Evolutionary conservation across 2,888 invertebrate species (phyloP).

Genomic region (Mesoligia furuncula): DNA sequence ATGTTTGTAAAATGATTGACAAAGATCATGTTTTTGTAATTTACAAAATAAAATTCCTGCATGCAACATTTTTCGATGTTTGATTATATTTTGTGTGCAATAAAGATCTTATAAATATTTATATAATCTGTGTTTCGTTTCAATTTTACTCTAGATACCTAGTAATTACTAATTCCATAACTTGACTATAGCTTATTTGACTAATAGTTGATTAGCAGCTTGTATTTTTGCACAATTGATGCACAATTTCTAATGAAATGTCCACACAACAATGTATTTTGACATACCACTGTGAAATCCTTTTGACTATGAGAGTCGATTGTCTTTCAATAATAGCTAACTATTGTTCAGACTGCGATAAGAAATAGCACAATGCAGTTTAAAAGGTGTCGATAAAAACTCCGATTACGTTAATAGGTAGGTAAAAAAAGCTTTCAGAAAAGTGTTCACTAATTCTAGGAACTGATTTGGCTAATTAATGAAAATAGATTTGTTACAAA

Average conservation of each 20-base stretch:
- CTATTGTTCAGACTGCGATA: constrained; percentile 59
- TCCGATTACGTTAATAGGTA: constrained; percentile 18
- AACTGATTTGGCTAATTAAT: constrained; percentile 15
- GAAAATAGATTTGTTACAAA: constrained; percentile 13
- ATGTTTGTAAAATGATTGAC: constrained; percentile 15
- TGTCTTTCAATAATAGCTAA: constrained; percentile 60
- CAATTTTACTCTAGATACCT: not conserved
- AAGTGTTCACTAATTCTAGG: constrained; percentile 2
- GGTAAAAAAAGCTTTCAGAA: constrained; percentile 2
- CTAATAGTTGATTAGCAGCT: not conserved
- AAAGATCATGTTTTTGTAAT: not conserved
- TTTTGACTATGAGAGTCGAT: constrained; percentile 56
- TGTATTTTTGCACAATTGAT: constrained; percentile 18
- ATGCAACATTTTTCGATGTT: not conserved
- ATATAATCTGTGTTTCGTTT: not conserved
- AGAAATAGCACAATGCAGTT: constrained; percentile 61
- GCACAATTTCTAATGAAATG: constrained; percentile 51
- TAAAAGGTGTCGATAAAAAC: constrained; percentile 48
- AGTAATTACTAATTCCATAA: not conserved
- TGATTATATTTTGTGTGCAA: not conserved
- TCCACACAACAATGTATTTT: constrained; percentile 46
- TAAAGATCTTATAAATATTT: not conserved
- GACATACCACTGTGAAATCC: constrained; percentile 54
- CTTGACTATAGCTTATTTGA: too few species aligned
- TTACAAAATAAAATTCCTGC: not conserved